Evolutionary conservation across 1,140 invertebrate genomes (phyloP), one percentile per base, ranked within the genome.

Genomic region (Hyles vespertilio): DNA sequence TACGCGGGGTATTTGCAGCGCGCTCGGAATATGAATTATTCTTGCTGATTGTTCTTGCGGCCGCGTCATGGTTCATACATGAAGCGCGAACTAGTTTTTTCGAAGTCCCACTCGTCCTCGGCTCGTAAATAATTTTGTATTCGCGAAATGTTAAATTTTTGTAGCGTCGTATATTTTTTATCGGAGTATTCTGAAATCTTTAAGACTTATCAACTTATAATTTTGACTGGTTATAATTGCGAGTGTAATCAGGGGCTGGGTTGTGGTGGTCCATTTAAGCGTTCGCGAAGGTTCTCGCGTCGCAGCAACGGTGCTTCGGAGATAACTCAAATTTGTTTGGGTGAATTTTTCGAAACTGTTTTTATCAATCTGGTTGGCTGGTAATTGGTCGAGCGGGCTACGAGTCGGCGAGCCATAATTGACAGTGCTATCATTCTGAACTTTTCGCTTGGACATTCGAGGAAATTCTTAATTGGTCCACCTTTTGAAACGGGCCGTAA

Each of bases 21-120:
- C 87, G 85, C 82, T 82, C 79, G 69, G 84, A 89, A 87, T 87
- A 90, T 90, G 84, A 90, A 89, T 89, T 89, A 89, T 89, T 89
- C 86, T 69, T 70, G 61, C 67, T 80, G 79, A 85, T 87, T 84
- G 85, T 87, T 87, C 82, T 81, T 84, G 79, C 74, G 70, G 69
- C 69, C 70, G 69, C 77, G 74, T 80, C 85, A 88, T 89, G 86
- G 85, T 89, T 90, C 87, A 89, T 87, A 89, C 86, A 88, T 89
- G 84, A 89, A 84, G 74, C 69, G 79, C 74, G 74, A 82, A 79
- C 83, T 88, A 85, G 77, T 83, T 88, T 87, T 85, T 88, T 77
- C 69, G 65, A 69, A 63, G 61, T 65, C 70, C 63, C 63, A 59
- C 69, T 67, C 70, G 61, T 66, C 57, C 58, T 65, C 59, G 57